A percentile compares a stretch with the other conserved stretches of the same genome.
Conservation (phyloP, 2,888 invertebrate genomes). For the Neria commutata region DNA sequence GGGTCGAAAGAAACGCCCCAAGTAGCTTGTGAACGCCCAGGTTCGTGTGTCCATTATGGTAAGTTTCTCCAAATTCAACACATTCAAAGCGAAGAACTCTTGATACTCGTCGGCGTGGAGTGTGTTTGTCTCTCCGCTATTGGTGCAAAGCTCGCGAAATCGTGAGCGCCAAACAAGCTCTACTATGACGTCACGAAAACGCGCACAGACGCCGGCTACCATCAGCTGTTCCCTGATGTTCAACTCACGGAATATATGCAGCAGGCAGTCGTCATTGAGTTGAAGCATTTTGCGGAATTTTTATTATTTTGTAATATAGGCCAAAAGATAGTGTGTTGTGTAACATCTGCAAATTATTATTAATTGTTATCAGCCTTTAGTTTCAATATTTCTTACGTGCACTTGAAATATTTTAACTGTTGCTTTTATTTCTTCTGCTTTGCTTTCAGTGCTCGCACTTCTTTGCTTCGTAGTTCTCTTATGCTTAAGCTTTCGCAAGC, state of each 20-base stretch:
- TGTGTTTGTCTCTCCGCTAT: background rate
- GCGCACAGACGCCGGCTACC: background rate
- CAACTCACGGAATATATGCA: background rate
- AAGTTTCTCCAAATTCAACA: background rate
- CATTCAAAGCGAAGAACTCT: background rate
- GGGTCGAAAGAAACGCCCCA: conserved; percentile 1
- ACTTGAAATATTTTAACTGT: too few species aligned
- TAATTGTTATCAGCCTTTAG: too few species aligned
- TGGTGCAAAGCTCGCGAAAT: background rate
- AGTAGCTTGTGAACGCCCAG: background rate
- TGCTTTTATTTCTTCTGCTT: too few species aligned
- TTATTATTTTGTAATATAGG: too few species aligned
- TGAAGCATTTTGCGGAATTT: background rate
- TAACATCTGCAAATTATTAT: too few species aligned
- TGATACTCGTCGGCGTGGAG: background rate
- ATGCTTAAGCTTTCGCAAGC: too few species aligned
- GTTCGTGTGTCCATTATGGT: background rate
- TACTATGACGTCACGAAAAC: conserved; percentile 1
- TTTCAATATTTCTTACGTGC: too few species aligned
- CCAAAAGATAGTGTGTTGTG: too few species aligned
- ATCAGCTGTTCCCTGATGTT: background rate
- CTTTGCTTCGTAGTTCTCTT: too few species aligned
- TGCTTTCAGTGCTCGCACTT: too few species aligned
- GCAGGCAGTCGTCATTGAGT: conserved; percentile 10
- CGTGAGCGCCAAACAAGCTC: background rate